phyloP scores from a whole-genome alignment of 2,888 invertebrate genomes.

The Dicranocentrus wangi region DNA sequence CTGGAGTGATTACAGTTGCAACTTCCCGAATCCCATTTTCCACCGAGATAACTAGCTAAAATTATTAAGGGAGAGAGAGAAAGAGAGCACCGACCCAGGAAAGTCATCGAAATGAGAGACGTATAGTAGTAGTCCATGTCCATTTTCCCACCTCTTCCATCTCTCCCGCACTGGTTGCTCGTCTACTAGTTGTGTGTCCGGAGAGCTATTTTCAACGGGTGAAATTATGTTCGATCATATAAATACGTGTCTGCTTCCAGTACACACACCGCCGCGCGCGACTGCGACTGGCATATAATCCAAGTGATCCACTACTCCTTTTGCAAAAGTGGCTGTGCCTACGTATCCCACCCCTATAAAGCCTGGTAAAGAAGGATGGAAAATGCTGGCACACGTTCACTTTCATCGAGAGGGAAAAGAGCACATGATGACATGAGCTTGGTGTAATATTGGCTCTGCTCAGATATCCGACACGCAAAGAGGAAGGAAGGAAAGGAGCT shows the following conservation, averaged over 20 bases:
- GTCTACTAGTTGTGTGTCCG: too few species aligned
- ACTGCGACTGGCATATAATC: slow-evolving; percentile 46
- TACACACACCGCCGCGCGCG: slow-evolving; percentile 39
- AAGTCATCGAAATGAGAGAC: slow-evolving; percentile 19
- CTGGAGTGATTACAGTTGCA: neutral
- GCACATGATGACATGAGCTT: slow-evolving; percentile 25
- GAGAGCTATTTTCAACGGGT: slow-evolving; percentile 33
- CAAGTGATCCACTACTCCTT: slow-evolving; percentile 26
- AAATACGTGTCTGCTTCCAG: slow-evolving; percentile 31
- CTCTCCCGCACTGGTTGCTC: slow-evolving; percentile 19
- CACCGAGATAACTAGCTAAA: slow-evolving; percentile 49
- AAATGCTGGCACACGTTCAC: slow-evolving; percentile 62
- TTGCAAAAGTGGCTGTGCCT: neutral
- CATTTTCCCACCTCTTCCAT: slow-evolving; percentile 21
- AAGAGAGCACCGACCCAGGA: slow-evolving; percentile 15
- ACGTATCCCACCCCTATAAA: neutral
- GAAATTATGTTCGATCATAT: slow-evolving; percentile 56
- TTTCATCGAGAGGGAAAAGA: slow-evolving; percentile 40
- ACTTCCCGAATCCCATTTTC: neutral
- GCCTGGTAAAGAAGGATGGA: neutral
- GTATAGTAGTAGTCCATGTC: too few species aligned
- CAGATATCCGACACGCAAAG: slow-evolving; percentile 58
- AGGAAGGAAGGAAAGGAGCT: slow-evolving; percentile 48
- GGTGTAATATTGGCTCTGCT: slow-evolving; percentile 55
- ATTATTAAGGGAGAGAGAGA: slow-evolving; percentile 41